Conservation (phyloP, 1,140 invertebrate species). For the Oscheius sp. region DNA sequence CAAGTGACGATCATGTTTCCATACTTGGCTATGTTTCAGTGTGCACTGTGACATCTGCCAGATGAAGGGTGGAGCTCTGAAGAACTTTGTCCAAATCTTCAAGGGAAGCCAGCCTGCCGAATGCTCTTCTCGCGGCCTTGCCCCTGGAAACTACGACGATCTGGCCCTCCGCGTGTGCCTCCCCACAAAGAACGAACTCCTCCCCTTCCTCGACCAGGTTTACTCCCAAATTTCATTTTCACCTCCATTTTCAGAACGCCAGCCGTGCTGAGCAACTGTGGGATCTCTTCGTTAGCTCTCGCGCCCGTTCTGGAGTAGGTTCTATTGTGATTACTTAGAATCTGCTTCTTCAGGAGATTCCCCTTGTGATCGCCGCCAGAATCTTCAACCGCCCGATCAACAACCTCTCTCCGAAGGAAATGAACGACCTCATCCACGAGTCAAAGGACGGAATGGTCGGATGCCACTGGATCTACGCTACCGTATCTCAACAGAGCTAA, state of each 20-base stretch:
- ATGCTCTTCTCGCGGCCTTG: conserved; percentile 51
- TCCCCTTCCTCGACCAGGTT: conserved; percentile 59
- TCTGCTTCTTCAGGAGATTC: conserved; percentile 46
- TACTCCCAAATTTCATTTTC: conserved; percentile 15
- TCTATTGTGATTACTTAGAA: neutral
- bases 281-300: conserved; percentile 58
- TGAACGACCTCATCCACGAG: conserved; percentile 51
- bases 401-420: conserved; percentile 45
- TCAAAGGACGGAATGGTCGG: conserved; percentile 49
- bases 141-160: conserved; percentile 53
- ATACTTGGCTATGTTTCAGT: conserved; percentile 28
- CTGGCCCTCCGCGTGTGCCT: conserved; percentile 57
- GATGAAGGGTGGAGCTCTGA: conserved; percentile 53
- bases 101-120: conserved; percentile 55
- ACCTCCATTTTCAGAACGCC: conserved; percentile 47
- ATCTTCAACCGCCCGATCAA: conserved; percentile 53
- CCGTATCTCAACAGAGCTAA: conserved; percentile 42
- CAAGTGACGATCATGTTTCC: neutral
- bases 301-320: conserved; percentile 60
- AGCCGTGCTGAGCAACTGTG: conserved; percentile 57
- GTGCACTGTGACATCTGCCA: conserved; percentile 60
- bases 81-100: conserved; percentile 60
- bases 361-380: conserved; percentile 50
- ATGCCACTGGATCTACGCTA: conserved; percentile 54
- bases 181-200: conserved; percentile 57